These are phyloP conservation scores for Apus apus DNA, from an alignment of 2,113 vertebrate species.

Conservation along the genomic window DNA sequence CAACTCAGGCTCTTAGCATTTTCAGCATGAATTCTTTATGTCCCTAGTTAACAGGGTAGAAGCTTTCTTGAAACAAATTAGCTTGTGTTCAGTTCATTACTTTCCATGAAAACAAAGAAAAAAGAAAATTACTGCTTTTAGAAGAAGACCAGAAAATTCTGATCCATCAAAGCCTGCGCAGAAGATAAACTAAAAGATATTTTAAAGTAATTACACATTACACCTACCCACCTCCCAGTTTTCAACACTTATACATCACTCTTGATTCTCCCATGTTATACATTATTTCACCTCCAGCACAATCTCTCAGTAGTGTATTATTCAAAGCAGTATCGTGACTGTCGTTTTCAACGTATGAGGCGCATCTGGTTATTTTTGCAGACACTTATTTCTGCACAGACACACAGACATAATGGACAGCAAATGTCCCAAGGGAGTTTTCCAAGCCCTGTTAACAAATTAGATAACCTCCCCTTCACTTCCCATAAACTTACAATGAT, in stretches of 20 bases:
- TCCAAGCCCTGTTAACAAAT: background rate
- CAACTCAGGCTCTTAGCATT: background rate
- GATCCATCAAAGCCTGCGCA: background rate
- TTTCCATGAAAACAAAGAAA: conserved; percentile 24
- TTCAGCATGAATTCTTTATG: conserved; percentile 59
- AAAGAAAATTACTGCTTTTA: conserved; percentile 17
- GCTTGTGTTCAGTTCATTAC: conserved; percentile 1
- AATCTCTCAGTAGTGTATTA: background rate
- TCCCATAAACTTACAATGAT: background rate
- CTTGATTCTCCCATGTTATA: background rate
- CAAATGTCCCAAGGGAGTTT: background rate
- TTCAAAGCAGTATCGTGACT: conserved; percentile 15
- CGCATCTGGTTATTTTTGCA: conserved; percentile 14
- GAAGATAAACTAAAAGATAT: background rate
- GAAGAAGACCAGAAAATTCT: background rate
- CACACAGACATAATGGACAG: background rate
- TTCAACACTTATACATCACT: background rate
- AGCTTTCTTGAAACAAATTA: conserved; percentile 4
- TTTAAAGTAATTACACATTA: background rate
- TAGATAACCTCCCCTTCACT: background rate
- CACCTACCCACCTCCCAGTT: background rate
- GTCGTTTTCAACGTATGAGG: background rate
- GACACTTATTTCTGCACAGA: background rate
- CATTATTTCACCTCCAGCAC: conserved; percentile 16
- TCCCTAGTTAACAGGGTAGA: background rate